These are phyloP conservation scores for Saccostrea glomerata DNA, from an alignment of 1,140 invertebrate genomes.

Conservation along the genomic window DNA sequence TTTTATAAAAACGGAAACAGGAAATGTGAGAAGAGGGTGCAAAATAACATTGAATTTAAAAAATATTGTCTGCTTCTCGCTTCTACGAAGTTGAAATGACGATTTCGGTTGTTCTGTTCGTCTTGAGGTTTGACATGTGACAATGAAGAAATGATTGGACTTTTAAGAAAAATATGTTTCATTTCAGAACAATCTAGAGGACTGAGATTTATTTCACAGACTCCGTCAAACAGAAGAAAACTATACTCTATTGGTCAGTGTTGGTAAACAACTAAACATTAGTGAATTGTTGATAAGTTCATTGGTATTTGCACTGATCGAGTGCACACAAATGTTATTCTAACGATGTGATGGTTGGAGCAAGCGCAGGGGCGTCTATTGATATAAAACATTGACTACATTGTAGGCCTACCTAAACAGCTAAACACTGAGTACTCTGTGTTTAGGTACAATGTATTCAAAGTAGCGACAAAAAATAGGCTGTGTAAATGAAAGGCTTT, in stretches of 20 bases:
- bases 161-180: neutral
- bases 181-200: neutral
- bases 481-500: no score
- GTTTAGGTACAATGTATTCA: no score
- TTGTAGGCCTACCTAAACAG: no score
- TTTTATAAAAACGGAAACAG: neutral
- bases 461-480: no score
- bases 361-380: no score
- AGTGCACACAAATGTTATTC: no score
- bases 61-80: neutral
- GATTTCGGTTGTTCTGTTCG: neutral
- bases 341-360: no score
- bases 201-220: neutral
- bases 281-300: no score
- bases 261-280: no score
- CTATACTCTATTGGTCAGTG: neutral
- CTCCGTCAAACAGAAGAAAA: neutral
- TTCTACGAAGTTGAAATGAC: neutral
- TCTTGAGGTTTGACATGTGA: neutral
- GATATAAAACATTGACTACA: no score
- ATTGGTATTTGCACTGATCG: no score
- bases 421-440: no score
- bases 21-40: neutral
- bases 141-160: neutral
- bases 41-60: neutral